phyloP scores from a whole-genome alignment of 2,888 invertebrate genomes.

The Nesidiocoris tenuis region DNA sequence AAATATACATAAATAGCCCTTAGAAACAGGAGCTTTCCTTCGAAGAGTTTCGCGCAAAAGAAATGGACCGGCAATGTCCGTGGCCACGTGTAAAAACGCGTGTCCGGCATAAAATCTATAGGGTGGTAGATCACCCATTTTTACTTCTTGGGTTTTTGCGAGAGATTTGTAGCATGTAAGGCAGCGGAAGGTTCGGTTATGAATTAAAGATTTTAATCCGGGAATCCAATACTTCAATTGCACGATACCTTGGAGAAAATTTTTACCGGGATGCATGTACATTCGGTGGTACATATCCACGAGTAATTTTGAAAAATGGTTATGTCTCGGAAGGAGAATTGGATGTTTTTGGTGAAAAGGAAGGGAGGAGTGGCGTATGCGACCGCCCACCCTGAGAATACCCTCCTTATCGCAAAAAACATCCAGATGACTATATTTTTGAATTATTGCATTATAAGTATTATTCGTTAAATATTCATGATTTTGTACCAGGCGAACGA shows the following conservation, averaged over 20 bases:
- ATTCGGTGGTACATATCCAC: neutral
- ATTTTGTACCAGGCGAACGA: neutral
- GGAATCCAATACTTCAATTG: conserved; percentile 10
- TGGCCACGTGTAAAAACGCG: neutral
- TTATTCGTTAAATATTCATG: neutral
- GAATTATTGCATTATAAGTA: neutral
- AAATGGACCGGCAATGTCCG: conserved; percentile 4
- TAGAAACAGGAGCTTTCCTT: neutral
- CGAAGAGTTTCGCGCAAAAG: neutral
- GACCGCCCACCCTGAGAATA: conserved; percentile 39
- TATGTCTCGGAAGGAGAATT: neutral
- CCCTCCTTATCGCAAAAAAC: neutral
- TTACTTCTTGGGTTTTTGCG: neutral
- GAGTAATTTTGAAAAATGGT: conserved; percentile 1
- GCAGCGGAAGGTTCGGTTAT: neutral
- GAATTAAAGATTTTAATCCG: neutral
- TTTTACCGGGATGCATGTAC: conserved; percentile 1
- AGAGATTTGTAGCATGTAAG: neutral
- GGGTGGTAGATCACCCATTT: conserved; percentile 2
- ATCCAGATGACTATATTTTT: conserved; percentile 1
- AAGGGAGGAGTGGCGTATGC: conserved; percentile 4
- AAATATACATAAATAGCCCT: conserved; percentile 1
- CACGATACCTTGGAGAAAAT: neutral
- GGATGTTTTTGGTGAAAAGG: conserved; percentile 1
- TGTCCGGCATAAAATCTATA: neutral